Evolutionary conservation across 2,113 vertebrate genomes (phyloP).

Genomic region (Urocynchramus pylzowi): DNA sequence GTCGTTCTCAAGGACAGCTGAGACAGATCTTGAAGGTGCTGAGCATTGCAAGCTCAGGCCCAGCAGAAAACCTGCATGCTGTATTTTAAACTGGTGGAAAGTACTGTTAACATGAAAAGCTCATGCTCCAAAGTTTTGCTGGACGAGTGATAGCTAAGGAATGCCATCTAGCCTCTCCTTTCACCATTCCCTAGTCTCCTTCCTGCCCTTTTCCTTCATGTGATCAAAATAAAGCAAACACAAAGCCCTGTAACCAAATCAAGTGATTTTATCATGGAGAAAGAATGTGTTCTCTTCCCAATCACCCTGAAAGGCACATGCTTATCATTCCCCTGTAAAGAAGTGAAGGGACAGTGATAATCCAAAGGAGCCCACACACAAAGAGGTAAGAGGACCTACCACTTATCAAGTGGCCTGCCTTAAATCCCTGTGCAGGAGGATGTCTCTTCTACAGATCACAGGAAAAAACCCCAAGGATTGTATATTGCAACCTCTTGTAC

Average conservation of each 20-base stretch:
- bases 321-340: not conserved
- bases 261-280: not conserved
- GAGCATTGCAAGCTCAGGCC: not conserved
- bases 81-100: not conserved
- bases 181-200: not conserved
- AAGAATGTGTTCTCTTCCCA: not conserved
- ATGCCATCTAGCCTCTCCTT: not conserved
- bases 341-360: slow-evolving; percentile 13
- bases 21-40: not conserved
- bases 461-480: not conserved
- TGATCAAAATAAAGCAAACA: slow-evolving; percentile 1
- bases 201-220: not conserved
- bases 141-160: not conserved
- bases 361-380: slow-evolving; percentile 11
- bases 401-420: not conserved
- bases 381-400: not conserved
- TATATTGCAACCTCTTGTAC: slow-evolving; percentile 18
- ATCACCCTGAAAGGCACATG: not conserved
- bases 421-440: not conserved
- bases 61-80: not conserved
- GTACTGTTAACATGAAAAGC: not conserved
- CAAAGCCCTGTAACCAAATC: not conserved
- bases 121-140: not conserved
- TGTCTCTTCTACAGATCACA: slow-evolving; percentile 2
- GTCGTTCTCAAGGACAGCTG: not conserved